Base-by-base conservation (phyloP, 1,140 invertebrate species). In the Heliconius eleuchia region DNA sequence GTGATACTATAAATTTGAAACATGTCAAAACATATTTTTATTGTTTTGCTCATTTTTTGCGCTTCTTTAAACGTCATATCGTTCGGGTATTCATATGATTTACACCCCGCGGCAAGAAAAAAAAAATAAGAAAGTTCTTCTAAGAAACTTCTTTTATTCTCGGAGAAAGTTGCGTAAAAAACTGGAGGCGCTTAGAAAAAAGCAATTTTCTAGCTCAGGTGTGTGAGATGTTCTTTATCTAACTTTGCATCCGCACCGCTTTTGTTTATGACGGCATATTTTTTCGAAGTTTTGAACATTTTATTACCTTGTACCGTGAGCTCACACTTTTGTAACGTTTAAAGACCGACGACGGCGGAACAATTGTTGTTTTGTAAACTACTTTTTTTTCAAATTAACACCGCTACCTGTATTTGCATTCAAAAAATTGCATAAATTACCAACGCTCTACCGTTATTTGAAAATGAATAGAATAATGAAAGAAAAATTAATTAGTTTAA, bases 181-280 rank as follows among this genome's bases (percentile, higher is more conserved):
- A 93, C 88, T 92, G 89, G 88, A 91, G 91, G 89, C 89, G 92
- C 90, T 93, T 92, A 93, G 91, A 94, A 94, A 94, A 94, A 94
- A 93, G 92, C 93, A 94, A 94, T 94, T 93, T 94, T 88, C 93
- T 93, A 94, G 92, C 93, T 93, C 93, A 94, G 93, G 93, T 94
- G 92, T 93, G 91, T 93, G 88, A 91, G 93, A 94, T 93, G 92
- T 93, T 93, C 92, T 93, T 94, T 94, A 94, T 94, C 93, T 94
- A 93, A 94, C 89, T 94, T 94, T 93, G 90, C 93, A 93, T 94
- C 93, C 91, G 91, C 93, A 92, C 91, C 85, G 89, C 85, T 92
- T 46, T 93, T 94, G 90, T 94, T 94, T 94, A 94, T 92, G 92
- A 87, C 81, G 89, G 87, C 87, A 89, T 92, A 93, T 93, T 93